Percentiles rank a stretch among this genome's conserved stretches.
phyloP scores from a whole-genome alignment of 2,888 invertebrate species.

The Carterocephalus palaemon region DNA sequence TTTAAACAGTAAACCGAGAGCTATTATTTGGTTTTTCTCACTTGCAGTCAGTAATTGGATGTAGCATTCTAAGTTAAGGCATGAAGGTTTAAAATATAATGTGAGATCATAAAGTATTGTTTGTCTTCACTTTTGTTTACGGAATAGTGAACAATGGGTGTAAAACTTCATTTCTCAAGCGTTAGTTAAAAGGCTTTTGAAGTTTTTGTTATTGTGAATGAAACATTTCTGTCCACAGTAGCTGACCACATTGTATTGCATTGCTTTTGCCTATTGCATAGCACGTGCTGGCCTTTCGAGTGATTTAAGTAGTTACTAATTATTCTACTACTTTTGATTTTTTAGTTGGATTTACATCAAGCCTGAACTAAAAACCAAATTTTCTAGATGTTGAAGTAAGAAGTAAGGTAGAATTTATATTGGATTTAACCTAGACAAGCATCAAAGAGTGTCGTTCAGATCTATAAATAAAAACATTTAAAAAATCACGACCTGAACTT shows the following conservation, averaged over 20 bases:
- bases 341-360: too few relatives aligned
- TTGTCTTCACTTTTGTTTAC: conserved; percentile 28
- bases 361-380: too few relatives aligned
- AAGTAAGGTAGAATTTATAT: too few relatives aligned
- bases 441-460: too few relatives aligned
- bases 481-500: too few relatives aligned
- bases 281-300: too few relatives aligned
- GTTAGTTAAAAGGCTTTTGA: conserved; percentile 8
- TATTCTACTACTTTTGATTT: too few relatives aligned
- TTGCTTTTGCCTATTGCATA: too few relatives aligned
- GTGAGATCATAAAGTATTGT: background rate
- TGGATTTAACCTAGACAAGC: too few relatives aligned
- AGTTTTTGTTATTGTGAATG: conserved; percentile 6
- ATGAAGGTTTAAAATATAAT: background rate
- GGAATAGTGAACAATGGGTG: conserved; percentile 28
- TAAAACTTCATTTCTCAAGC: conserved; percentile 14
- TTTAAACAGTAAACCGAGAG: background rate
- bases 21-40: conserved; percentile 10
- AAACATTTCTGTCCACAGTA: conserved; percentile 6
- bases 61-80: background rate
- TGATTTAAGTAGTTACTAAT: too few relatives aligned
- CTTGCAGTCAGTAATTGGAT: conserved; percentile 11
- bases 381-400: too few relatives aligned
- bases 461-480: too few relatives aligned
- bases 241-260: conserved; percentile 14